These are phyloP conservation scores for Propsilocerus akamusi DNA, from an alignment of 1,140 invertebrate species.

Conservation along the genomic window DNA sequence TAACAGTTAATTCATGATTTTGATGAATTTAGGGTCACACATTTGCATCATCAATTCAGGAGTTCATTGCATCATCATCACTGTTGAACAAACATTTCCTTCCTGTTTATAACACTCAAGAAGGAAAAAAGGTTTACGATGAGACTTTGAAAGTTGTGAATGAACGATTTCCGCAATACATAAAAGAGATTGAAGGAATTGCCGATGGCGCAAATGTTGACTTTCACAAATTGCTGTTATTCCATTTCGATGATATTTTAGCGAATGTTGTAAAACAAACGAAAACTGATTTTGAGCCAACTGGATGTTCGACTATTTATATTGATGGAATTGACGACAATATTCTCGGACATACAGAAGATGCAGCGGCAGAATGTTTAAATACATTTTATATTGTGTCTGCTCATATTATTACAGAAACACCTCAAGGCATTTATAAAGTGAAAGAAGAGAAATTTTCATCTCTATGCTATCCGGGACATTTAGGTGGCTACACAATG, in stretches of 20 bases:
- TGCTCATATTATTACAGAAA: constrained; percentile 41
- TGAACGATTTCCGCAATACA: constrained; percentile 50
- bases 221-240: constrained; percentile 57
- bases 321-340: constrained; percentile 33
- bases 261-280: constrained; percentile 32
- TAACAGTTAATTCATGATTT: too few relatives aligned
- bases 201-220: constrained; percentile 56
- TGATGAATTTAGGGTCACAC: constrained; percentile 51
- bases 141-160: constrained; percentile 38
- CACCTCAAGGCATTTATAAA: constrained; percentile 32
- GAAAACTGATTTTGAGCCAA: constrained; percentile 20
- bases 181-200: constrained; percentile 53
- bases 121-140: constrained; percentile 43
- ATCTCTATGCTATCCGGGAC: constrained; percentile 59
- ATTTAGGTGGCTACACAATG: constrained; percentile 67
- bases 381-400: constrained; percentile 58
- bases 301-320: constrained; percentile 59
- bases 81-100: constrained; percentile 41
- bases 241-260: constrained; percentile 65
- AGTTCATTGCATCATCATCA: constrained; percentile 32
- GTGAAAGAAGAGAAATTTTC: constrained; percentile 50
- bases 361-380: constrained; percentile 44
- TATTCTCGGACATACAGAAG: constrained; percentile 63
- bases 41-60: constrained; percentile 44
- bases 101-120: constrained; percentile 38